Evolutionary conservation across 2,797 vertebrate species (phyloP).

Genomic region (Chloroceryle inda): DNA sequence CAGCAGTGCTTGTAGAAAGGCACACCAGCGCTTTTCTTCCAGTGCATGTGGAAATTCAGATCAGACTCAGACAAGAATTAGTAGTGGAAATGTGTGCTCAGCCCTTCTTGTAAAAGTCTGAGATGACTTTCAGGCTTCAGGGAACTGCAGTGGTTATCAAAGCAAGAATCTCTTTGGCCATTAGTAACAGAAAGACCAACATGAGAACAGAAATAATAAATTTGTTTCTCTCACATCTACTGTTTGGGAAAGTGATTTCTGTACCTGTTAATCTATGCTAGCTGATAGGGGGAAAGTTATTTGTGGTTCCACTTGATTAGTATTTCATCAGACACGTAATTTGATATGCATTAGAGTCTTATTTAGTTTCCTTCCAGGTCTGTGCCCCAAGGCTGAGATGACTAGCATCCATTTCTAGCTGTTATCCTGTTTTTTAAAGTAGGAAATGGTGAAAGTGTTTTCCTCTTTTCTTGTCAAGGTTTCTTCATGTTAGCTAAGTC

Average conservation of each 20-base stretch:
- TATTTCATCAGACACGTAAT: not conserved
- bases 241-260: not conserved
- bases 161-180: not conserved
- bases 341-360: not conserved
- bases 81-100: not conserved
- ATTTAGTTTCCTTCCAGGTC: not conserved
- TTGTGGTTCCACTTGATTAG: not conserved
- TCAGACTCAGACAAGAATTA: not conserved
- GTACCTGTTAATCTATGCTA: not conserved
- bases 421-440: not conserved
- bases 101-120: not conserved
- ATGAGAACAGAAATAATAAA: not conserved
- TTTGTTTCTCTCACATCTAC: not conserved
- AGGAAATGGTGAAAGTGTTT: not conserved
- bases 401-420: not conserved
- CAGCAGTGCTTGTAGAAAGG: accelerated
- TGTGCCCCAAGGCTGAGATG: not conserved
- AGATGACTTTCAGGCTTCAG: not conserved
- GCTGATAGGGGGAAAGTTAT: not conserved
- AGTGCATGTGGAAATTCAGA: not conserved
- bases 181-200: not conserved
- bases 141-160: not conserved
- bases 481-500: not conserved
- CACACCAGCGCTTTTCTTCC: not conserved
- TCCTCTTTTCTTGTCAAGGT: not conserved